Base-by-base conservation (phyloP, 2,797 vertebrate species). In the Hapalemur alaotrensis region DNA sequence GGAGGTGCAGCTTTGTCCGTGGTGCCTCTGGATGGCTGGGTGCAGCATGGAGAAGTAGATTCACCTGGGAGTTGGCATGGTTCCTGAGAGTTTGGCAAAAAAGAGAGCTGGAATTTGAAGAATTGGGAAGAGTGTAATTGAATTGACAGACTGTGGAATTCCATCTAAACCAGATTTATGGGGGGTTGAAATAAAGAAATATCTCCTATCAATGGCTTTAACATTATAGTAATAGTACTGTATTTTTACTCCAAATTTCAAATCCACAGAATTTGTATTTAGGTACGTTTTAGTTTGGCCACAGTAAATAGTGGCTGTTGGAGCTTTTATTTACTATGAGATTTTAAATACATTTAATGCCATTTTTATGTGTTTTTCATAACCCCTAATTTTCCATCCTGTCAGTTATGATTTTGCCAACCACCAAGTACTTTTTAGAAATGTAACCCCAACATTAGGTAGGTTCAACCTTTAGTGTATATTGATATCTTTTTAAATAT, bases 341-440 rank as follows among this genome's bases (percentile, higher is more conserved):
- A 81, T 67, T 89, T 93, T 81, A 87, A 93, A 57, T 78, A 78
- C 7, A 59, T 46, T 65, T 35, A 79, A 46, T 87, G 81, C 7
- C 32, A 7, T 90, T 85, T 94, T 46, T 65, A 52, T 59, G 59
- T 30, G 12, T 10, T 91, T 93, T 93, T 43, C 9, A 12, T 67
- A 91, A n/a, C 8, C 9, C 11, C 67, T 67, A 25, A 61, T 75
- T 95, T 72, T 91, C 61, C 32, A 76, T 82, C 28, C 67, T 70
- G 13, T 85, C 32, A 59, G 20, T 79, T 63, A 75, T 65, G 32
- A 84, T 91, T 54, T 89, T 89, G 59, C 35, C 79, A 76, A 75
- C 4, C n/a, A 35, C 54, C 54, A 43, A 46, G 4, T 50, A n/a
- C 28, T 10, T 95, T 93, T 95, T 91, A 54, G 63, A 97, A 95